These are phyloP conservation scores for Platysteira castanea DNA, from an alignment of 2,113 vertebrate genomes.

Conservation along the genomic window DNA sequence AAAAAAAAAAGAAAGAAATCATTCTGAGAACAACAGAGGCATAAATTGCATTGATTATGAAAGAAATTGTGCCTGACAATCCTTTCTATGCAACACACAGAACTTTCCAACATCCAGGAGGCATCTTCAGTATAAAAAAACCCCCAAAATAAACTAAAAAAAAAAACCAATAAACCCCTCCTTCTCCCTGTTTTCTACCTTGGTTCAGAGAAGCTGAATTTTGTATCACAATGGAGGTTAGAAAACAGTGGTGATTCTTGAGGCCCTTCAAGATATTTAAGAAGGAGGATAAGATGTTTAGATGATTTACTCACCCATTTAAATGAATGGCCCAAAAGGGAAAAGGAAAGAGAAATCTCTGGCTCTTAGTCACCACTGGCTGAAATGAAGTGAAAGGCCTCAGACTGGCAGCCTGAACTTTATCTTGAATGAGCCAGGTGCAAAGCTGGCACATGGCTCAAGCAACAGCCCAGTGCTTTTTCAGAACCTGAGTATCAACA, in stretches of 20 bases:
- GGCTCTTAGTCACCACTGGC: not conserved
- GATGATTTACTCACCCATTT: not conserved
- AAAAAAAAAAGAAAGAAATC: not conserved
- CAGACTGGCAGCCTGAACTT: not conserved
- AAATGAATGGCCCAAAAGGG: not conserved
- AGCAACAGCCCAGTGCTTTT: not conserved
- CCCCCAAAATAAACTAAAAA: accelerated
- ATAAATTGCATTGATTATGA: not conserved
- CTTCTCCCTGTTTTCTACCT: not conserved
- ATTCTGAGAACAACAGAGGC: not conserved
- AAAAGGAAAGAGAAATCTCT: not conserved
- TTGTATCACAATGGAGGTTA: not conserved
- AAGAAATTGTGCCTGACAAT: not conserved
- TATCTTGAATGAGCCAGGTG: not conserved
- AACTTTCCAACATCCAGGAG: not conserved
- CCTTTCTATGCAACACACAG: not conserved
- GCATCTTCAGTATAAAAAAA: not conserved
- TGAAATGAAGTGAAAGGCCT: not conserved
- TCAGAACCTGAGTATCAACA: not conserved
- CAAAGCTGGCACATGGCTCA: not conserved
- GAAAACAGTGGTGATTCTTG: not conserved
- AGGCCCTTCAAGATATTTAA: not conserved
- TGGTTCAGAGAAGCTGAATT: not conserved
- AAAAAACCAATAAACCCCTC: not conserved
- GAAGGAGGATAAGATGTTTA: not conserved